A percentile compares a stretch with the other conserved stretches of the same genome.
phyloP scores from a whole-genome alignment of 2,113 vertebrate genomes.

The Elaphurus davidianus region DNA sequence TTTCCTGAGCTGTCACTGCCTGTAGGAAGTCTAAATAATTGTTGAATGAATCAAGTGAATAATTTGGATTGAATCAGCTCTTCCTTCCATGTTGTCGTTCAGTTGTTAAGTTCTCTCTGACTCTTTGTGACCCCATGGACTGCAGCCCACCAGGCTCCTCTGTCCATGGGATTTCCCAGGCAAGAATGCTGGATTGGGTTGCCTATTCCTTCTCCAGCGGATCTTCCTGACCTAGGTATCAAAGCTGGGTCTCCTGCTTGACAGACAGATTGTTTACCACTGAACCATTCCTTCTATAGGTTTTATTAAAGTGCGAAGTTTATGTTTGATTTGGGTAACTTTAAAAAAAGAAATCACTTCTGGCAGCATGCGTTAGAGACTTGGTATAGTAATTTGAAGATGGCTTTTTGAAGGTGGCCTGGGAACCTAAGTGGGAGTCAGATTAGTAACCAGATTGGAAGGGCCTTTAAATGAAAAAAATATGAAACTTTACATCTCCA shows the following conservation, averaged over 20 bases:
- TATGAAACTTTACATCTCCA: background rate
- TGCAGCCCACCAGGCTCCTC: background rate
- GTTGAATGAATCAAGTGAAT: background rate
- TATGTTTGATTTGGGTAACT: constrained; percentile 1
- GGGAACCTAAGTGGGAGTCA: background rate
- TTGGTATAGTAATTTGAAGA: background rate
- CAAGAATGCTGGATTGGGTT: background rate
- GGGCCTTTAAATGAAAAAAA: background rate
- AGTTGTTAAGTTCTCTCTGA: background rate
- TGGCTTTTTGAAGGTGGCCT: background rate
- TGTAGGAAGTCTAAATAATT: background rate
- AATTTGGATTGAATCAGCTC: background rate
- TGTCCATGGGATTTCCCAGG: background rate
- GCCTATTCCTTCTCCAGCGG: background rate
- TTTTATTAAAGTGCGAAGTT: background rate
- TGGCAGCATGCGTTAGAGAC: background rate
- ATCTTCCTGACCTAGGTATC: background rate
- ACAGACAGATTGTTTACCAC: background rate
- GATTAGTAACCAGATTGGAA: background rate
- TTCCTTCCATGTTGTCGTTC: background rate
- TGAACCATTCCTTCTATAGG: background rate
- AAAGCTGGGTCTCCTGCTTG: background rate
- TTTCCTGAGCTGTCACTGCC: background rate
- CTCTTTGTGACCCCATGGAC: background rate
- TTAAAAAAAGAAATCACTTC: background rate